Conservation (phyloP, 2,113 vertebrate species). For the Catharus fuscescens region DNA sequence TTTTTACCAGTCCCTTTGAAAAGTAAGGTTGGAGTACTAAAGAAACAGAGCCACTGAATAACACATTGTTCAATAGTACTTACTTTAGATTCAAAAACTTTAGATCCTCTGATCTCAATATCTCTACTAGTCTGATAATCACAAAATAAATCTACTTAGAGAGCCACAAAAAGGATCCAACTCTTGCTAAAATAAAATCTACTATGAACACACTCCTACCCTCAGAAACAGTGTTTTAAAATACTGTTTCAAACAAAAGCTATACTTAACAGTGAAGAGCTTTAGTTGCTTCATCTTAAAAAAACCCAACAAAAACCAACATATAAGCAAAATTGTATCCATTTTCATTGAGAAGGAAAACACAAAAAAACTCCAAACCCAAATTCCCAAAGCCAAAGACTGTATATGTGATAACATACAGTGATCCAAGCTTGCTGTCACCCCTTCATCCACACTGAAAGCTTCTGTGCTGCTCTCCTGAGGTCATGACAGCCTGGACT, state of each 20-base stretch:
- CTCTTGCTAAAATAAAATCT: neutral
- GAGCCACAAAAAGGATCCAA: neutral
- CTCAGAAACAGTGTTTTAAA: neutral
- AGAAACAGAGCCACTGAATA: neutral
- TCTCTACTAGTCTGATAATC: neutral
- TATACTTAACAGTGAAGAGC: neutral
- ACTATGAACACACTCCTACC: neutral
- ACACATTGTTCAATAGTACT: neutral
- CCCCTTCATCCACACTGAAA: neutral
- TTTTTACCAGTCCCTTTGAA: neutral
- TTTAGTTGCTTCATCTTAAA: neutral
- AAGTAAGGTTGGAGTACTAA: neutral
- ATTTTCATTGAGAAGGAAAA: neutral
- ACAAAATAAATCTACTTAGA: neutral
- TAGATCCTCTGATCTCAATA: neutral
- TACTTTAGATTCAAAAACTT: neutral
- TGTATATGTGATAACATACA: neutral
- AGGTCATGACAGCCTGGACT: neutral
- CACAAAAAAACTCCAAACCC: neutral
- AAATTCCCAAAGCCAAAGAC: neutral
- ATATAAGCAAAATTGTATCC: neutral
- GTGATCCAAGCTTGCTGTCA: neutral
- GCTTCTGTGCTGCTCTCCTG: neutral
- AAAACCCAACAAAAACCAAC: neutral
- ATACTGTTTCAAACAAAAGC: neutral